Conservation (phyloP, 2,113 vertebrate genomes). For the Rhineura floridana region DNA sequence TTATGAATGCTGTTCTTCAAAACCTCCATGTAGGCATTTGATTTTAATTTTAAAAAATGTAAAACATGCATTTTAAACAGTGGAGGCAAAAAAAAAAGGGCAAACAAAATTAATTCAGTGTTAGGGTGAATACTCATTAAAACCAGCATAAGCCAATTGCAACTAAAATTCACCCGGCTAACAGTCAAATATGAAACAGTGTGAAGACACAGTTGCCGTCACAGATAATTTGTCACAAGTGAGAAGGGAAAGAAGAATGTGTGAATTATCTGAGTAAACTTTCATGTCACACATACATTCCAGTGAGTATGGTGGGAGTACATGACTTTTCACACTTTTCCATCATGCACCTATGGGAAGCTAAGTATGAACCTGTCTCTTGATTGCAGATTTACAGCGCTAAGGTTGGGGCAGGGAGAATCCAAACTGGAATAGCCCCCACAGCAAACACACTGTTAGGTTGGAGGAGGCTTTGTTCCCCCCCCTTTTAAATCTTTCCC, state of each 20-base stretch:
- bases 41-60: slow-evolving; percentile 63
- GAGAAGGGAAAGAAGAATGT: neutral
- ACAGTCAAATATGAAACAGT: neutral
- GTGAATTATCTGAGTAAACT: neutral
- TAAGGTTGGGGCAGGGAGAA: neutral
- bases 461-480: too few species aligned
- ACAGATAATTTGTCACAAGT: neutral
- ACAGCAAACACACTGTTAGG: neutral
- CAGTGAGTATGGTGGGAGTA: neutral
- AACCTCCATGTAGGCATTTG: slow-evolving; percentile 37
- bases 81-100: slow-evolving; percentile 56
- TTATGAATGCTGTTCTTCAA: neutral
- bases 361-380: neutral
- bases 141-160: neutral
- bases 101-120: neutral
- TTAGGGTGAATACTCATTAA: neutral
- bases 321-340: neutral
- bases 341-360: neutral
- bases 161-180: neutral
- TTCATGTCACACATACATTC: neutral
- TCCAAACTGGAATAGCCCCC: too few species aligned
- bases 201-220: neutral
- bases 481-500: too few species aligned
- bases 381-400: neutral
- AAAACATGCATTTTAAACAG: slow-evolving; percentile 47